Conservation (phyloP, 2,888 invertebrate species). For the Oscheius onirici region DNA sequence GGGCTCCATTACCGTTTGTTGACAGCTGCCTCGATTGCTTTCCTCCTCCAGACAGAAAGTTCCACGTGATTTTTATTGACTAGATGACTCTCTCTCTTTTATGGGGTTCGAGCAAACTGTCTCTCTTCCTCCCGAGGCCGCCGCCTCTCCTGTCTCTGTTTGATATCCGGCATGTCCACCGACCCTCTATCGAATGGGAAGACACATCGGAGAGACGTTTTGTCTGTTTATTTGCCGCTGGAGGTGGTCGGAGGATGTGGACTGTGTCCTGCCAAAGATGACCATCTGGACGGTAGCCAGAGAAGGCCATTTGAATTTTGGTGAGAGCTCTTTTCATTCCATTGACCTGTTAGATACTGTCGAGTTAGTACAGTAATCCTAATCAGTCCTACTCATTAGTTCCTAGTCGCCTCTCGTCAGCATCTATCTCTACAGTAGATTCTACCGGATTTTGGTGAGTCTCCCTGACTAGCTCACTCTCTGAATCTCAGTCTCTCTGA, state of each 20-base stretch:
- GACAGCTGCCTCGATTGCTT: too few species aligned
- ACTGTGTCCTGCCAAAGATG: background rate
- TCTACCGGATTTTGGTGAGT: too few species aligned
- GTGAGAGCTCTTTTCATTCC: too few species aligned
- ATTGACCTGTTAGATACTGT: too few species aligned
- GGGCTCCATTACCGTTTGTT: too few species aligned
- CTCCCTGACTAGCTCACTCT: too few species aligned
- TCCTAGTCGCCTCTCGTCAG: too few species aligned
- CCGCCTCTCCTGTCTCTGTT: conserved; percentile 3
- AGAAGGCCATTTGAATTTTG: background rate
- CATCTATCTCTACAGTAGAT: too few species aligned
- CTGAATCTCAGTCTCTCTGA: background rate
- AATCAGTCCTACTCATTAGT: too few species aligned
- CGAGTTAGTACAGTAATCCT: too few species aligned
- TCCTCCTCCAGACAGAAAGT: background rate
- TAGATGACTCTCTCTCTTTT: conserved; percentile 14
- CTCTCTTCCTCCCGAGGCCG: background rate
- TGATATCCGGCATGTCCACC: conserved; percentile 30
- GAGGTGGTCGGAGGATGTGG: background rate
- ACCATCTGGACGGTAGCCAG: background rate
- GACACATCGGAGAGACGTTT: background rate
- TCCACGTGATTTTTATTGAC: conserved; percentile 1
- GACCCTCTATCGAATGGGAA: background rate
- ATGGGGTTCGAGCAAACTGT: conserved; percentile 24
- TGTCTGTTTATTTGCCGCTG: conserved; percentile 26